Conservation (phyloP, 2,888 invertebrate genomes). For the Drosophila barbarae region DNA sequence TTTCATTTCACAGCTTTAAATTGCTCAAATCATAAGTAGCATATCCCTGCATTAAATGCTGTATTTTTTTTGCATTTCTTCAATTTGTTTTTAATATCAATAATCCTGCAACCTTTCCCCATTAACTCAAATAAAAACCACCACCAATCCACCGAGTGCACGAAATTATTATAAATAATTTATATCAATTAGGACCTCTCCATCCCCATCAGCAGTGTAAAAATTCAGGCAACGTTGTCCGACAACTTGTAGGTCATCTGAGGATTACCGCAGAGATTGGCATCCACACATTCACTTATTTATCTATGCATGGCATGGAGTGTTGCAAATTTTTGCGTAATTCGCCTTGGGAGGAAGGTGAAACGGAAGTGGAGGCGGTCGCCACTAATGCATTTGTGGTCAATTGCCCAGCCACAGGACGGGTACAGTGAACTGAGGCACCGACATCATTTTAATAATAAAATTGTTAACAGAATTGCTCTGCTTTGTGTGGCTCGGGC, state of each 20-base stretch:
- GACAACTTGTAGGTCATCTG: conserved; percentile 36
- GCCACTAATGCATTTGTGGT: conserved; percentile 70
- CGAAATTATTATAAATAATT: conserved; percentile 12
- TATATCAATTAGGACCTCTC: conserved; percentile 22
- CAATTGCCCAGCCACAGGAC: conserved; percentile 48
- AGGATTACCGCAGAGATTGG: conserved; percentile 34
- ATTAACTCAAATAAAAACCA: not conserved
- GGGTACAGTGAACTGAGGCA: conserved; percentile 13
- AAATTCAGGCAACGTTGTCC: conserved; percentile 16
- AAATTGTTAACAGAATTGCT: conserved; percentile 75
- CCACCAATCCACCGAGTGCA: not conserved
- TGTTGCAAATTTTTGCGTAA: conserved; percentile 30
- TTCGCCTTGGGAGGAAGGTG: conserved; percentile 35
- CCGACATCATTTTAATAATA: conserved; percentile 71
- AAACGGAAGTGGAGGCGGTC: conserved; percentile 21
- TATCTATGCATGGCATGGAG: conserved; percentile 36
- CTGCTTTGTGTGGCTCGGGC: conserved; percentile 56
- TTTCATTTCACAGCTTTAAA: no score
- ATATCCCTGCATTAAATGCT: not conserved
- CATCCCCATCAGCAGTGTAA: not conserved
- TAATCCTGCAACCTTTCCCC: not conserved
- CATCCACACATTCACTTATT: conserved; percentile 29
- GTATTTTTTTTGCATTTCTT: not conserved
- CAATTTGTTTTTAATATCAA: not conserved
- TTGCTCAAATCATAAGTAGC: not conserved